These are phyloP conservation scores for Semnornis frantzii DNA, from an alignment of 2,113 vertebrate genomes.

Conservation along the genomic window DNA sequence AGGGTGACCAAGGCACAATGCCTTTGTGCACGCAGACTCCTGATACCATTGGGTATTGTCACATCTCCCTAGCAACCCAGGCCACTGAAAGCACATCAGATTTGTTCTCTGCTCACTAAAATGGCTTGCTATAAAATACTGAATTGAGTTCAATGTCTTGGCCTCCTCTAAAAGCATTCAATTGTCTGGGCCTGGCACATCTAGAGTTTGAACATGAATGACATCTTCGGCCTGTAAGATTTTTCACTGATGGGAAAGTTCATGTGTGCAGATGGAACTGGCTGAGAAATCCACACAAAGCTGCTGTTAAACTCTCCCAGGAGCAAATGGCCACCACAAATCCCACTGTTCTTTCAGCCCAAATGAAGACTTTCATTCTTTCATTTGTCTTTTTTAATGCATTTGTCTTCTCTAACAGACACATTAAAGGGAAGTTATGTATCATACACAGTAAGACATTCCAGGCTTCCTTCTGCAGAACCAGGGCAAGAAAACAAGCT, in stretches of 20 bases:
- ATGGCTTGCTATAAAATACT: slow-evolving; percentile 4
- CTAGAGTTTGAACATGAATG: background rate
- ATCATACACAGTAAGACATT: background rate
- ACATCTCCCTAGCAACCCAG: background rate
- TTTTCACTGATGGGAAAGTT: background rate
- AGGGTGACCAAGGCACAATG: background rate
- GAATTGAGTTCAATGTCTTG: background rate
- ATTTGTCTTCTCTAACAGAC: background rate
- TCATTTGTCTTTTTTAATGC: background rate
- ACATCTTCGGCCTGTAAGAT: background rate
- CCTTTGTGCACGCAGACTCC: background rate
- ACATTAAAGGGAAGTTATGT: background rate
- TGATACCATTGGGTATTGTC: background rate
- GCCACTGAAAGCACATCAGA: background rate
- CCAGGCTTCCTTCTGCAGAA: background rate
- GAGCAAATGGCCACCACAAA: background rate
- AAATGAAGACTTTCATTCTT: background rate
- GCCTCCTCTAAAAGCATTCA: background rate
- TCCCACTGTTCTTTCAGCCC: background rate
- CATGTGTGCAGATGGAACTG: background rate
- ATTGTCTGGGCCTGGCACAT: background rate
- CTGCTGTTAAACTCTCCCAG: background rate
- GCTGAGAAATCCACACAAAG: background rate
- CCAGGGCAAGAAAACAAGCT: background rate
- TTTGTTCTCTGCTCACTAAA: background rate